Evolutionary conservation across 2,888 invertebrate genomes (phyloP), one percentile per base, ranked within the genome.

Genomic region (Acleris cristana): DNA sequence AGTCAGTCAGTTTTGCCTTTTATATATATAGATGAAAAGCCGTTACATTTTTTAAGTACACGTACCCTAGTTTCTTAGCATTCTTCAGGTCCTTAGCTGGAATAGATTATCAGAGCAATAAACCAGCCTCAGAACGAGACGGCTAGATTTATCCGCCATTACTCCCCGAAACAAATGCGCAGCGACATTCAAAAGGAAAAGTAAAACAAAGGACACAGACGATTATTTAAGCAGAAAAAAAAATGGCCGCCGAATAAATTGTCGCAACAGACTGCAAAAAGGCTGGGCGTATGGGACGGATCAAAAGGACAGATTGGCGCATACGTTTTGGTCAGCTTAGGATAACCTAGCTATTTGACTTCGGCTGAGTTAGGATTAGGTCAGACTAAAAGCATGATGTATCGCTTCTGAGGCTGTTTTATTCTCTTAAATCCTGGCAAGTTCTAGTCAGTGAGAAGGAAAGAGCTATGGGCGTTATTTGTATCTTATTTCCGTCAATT

Each of bases 211-310:
- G 51, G 52, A 62, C 30, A 5, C 18, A 52, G 51, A 30, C 60
- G 21, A 66, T 66, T 66, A 66, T 61, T 66, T 62, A 66, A 66
- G 61, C 61, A 62, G 56, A 65, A 66, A 62, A 57, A 26, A 26
- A 55, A 52, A 66, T 66, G 66, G 52, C 57, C 61, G 56, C 45
- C 61, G 66, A 66, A 66, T 66, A 66, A 66, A 62, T 66, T 62
- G 61, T 57, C 61, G 66, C 21, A 51, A 59, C 60, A 49, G 58
- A 59, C 58, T 16, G 49, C 23, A 60, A 61, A 60, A 65, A 55
- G 55, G 44, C 40, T 56, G 14, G 44, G 30, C 65, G 61, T 44
- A 61, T 60, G 65, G 61, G 61, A 21, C 45, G 56, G 51, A 55
- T 66, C 61, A 66, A 66, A 65, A 62, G 57, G 52, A 45, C 52